A percentile compares a stretch with the other conserved stretches of the same genome.
Conservation (phyloP, 2,888 invertebrate genomes). For the Pinctada fucata region DNA sequence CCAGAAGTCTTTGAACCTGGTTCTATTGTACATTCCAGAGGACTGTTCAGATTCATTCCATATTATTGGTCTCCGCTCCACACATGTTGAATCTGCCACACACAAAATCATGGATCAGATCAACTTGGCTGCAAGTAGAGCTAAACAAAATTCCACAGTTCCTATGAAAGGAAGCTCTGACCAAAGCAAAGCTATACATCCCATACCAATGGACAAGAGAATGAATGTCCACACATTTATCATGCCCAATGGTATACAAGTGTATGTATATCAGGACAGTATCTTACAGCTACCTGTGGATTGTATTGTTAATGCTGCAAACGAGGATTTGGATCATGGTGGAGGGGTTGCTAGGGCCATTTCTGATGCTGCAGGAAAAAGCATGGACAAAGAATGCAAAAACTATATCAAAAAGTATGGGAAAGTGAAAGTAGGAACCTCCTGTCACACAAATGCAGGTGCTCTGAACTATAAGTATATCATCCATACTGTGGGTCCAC, state of each 20-base stretch:
- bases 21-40: conserved; percentile 12
- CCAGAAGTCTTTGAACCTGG: background rate
- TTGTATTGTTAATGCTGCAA: conserved; percentile 43
- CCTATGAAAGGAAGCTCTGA: background rate
- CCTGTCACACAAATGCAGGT: conserved; percentile 32
- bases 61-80: background rate
- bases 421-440: background rate
- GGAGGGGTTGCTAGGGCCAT: conserved; percentile 38
- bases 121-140: background rate
- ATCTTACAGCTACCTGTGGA: conserved; percentile 33
- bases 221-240: conserved; percentile 12
- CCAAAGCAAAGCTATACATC: background rate
- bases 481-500: conserved; percentile 46
- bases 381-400: conserved; percentile 29
- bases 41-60: conserved; percentile 1
- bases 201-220: conserved; percentile 8
- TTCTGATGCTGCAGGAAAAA: conserved; percentile 30
- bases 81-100: background rate
- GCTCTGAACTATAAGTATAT: conserved; percentile 40
- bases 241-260: conserved; percentile 16
- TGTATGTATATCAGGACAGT: conserved; percentile 29
- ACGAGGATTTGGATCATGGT: conserved; percentile 28
- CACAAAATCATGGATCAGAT: background rate
- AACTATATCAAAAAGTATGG: conserved; percentile 23
- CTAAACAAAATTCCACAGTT: too few species aligned